Evolutionary conservation across 1,140 invertebrate species (phyloP), one percentile per base, ranked within the genome.

Genomic region (Nasonia longicornis): DNA sequence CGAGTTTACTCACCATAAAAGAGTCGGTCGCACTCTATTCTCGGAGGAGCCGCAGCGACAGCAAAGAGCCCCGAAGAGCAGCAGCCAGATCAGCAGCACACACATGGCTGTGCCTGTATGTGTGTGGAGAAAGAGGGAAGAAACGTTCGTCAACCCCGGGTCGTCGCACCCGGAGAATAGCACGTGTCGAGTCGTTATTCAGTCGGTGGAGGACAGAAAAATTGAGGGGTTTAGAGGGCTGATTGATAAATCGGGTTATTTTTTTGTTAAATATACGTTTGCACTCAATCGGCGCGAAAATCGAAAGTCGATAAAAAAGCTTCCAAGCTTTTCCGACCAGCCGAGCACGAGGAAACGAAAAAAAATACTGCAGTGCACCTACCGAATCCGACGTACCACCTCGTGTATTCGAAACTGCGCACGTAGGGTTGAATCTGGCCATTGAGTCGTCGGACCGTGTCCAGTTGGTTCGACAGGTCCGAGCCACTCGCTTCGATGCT

Each of bases 31-130:
- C n/a, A 93, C 92, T 85, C 91, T 91, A 8, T 89, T 84, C 63
- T 92, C 91, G 4, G 92, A 87, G 12, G 91, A 90, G 82, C 92
- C 91, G 58, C 92, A 92, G 29, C 92, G 92, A 83, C 93, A 92
- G 70, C 90, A 90, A 0, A 92, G 87, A 4, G 91, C 92, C 38
- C 88, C 90, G 20, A 92, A 71, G 22, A 93, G 83, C 20, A 93
- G 79, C 0, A 88, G 80, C 92, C 92, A 92, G 16, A 91, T 84
- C 14, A 91, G 82, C 29, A 91, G 83, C n/a, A 92, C 85, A 35
- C 87, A 87, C 45, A 89, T 42, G 8, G 89, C 83, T 12, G 89
- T 87, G 73, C 88, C 92, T 93, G 82, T 38, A 83, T 86, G 71
- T 58, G 20, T 35, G 2, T 71, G 35, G 52, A 63, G 48, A 52